phyloP scores from a whole-genome alignment of 2,113 vertebrate species.

The Labrus mixtus region DNA sequence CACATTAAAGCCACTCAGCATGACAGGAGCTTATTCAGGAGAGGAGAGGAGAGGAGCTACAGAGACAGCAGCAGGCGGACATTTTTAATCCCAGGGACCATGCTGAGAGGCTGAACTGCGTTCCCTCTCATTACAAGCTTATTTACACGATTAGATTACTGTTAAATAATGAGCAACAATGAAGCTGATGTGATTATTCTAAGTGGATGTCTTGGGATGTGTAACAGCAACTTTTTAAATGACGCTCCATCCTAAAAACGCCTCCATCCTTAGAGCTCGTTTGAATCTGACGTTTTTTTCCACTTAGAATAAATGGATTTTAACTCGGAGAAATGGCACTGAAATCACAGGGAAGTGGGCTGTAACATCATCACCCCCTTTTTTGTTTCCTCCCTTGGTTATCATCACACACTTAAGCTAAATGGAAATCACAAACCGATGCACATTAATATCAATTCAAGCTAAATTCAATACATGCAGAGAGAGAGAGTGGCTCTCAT shows the following conservation, averaged over 20 bases:
- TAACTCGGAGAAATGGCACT: conserved; percentile 14
- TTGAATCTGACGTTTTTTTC: conserved; percentile 15
- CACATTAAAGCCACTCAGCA: conserved; percentile 47
- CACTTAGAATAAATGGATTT: conserved; percentile 54
- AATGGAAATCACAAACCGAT: conserved; percentile 57
- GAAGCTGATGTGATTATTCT: conserved; percentile 14
- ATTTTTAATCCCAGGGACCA: conserved; percentile 58
- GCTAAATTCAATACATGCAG: conserved; percentile 46
- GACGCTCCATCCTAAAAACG: conserved; percentile 1
- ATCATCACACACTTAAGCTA: conserved; percentile 47
- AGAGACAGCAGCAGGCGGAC: conserved; percentile 63
- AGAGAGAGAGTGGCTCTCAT: conserved; percentile 41
- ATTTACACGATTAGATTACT: conserved; percentile 70
- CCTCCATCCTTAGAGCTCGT: conserved; percentile 22
- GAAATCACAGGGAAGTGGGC: conserved; percentile 50
- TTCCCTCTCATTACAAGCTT: conserved; percentile 63
- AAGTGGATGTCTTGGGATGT: conserved; percentile 10
- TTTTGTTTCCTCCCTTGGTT: conserved; percentile 42
- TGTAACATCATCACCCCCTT: conserved; percentile 42
- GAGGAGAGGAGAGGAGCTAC: conserved; percentile 38
- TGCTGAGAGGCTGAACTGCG: conserved; percentile 66
- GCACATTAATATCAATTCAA: conserved; percentile 62
- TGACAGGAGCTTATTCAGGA: conserved; percentile 29
- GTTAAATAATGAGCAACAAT: conserved; percentile 25
- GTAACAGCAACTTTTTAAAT: conserved; percentile 19